Evolutionary conservation across 2,888 invertebrate species (phyloP).

Genomic region (Orchestes rusci): DNA sequence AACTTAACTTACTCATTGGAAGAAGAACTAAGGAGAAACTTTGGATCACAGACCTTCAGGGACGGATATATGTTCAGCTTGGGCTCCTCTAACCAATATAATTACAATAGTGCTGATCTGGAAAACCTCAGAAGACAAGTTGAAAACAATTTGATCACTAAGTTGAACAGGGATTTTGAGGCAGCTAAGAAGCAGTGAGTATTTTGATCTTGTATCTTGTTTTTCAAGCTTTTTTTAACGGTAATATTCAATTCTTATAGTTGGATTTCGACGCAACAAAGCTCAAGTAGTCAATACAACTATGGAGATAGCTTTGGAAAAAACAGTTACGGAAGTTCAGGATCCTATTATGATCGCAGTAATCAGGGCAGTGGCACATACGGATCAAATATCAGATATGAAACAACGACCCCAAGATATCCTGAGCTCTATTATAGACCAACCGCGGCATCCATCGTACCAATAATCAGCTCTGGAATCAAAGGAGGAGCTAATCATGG

Average conservation of each 20-base stretch:
- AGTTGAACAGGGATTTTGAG: slow-evolving; percentile 33
- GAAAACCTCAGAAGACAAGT: slow-evolving; percentile 36
- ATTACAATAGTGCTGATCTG: slow-evolving; percentile 37
- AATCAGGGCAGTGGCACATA: too few species aligned
- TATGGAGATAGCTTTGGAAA: too few species aligned
- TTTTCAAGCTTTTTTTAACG: too few species aligned
- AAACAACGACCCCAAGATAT: too few species aligned
- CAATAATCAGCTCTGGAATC: slow-evolving; percentile 20
- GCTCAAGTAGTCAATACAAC: too few species aligned
- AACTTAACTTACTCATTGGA: slow-evolving; percentile 38
- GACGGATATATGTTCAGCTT: slow-evolving; percentile 35
- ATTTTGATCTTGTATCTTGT: too few species aligned
- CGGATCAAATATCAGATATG: too few species aligned
- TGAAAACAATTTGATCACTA: slow-evolving; percentile 36
- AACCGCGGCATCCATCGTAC: slow-evolving; percentile 19
- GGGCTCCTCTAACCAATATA: slow-evolving; percentile 31
- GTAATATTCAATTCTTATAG: too few species aligned
- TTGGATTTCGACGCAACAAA: too few species aligned
- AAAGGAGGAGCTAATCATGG: slow-evolving; percentile 13
- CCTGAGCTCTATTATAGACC: slow-evolving; percentile 21
- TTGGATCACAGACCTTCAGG: slow-evolving; percentile 36
- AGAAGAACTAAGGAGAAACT: slow-evolving; percentile 34
- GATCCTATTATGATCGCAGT: too few species aligned
- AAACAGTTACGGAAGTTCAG: too few species aligned
- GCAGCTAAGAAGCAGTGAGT: slow-evolving; percentile 13